Evolutionary conservation across 2,113 vertebrate species (phyloP).

Genomic region (Ceratotherium simum): DNA sequence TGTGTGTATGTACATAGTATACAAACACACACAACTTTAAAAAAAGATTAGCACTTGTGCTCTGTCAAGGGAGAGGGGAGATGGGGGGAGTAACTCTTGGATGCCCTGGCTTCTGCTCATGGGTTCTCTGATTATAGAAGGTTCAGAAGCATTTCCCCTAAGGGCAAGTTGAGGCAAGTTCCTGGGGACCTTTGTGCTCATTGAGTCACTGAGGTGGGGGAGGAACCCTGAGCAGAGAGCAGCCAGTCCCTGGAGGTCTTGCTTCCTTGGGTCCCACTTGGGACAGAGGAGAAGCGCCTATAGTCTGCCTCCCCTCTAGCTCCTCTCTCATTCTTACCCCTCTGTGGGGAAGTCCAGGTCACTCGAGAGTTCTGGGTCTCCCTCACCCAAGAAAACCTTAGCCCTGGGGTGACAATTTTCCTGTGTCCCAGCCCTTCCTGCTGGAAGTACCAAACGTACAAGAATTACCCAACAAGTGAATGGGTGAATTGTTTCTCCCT

Average conservation of each 20-base stretch:
- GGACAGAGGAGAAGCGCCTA: background rate
- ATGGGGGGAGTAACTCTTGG: background rate
- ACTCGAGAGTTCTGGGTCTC: background rate
- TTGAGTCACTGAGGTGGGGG: background rate
- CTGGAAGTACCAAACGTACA: background rate
- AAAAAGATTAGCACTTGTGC: background rate
- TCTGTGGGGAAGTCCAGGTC: background rate
- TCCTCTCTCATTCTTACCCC: background rate
- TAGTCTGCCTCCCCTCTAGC: background rate
- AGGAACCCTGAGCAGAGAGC: background rate
- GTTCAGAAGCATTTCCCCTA: background rate
- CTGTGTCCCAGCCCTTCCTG: background rate
- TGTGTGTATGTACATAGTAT: background rate
- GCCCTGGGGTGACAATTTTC: background rate
- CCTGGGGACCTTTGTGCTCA: background rate
- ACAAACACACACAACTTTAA: background rate
- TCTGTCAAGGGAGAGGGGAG: accelerated
- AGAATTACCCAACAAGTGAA: background rate
- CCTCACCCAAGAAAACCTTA: background rate
- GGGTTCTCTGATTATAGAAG: background rate
- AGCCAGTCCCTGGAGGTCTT: background rate
- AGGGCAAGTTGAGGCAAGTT: background rate
- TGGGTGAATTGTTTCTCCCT: background rate
- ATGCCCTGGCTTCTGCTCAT: background rate
- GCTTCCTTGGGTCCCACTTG: background rate